Conservation (phyloP, 2,113 vertebrate species). For the Phodopus roborovskii region DNA sequence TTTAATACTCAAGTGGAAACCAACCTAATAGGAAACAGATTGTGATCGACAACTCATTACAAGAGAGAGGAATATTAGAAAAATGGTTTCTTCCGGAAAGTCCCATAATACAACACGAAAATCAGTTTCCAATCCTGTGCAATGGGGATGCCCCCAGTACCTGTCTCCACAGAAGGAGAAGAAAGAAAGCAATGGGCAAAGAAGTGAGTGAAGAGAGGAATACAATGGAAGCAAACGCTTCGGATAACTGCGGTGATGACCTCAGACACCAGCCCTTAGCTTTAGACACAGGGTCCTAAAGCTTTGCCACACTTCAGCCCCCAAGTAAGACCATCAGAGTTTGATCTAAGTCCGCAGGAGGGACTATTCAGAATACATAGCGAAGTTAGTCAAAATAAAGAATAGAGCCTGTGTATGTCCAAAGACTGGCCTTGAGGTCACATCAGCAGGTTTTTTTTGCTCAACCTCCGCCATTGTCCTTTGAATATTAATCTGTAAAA, state of each 20-base stretch:
- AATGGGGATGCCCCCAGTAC: not conserved
- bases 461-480: not conserved
- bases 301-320: not conserved
- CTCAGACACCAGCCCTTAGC: not conserved
- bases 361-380: not conserved
- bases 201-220: not conserved
- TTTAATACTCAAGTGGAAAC: slow-evolving; percentile 51
- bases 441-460: not conserved
- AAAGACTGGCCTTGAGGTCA: not conserved
- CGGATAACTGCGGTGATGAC: not conserved
- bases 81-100: not conserved
- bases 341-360: not conserved
- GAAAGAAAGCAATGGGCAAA: not conserved
- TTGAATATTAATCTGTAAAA: not conserved
- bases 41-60: slow-evolving; percentile 45
- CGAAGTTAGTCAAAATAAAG: not conserved
- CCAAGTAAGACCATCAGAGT: not conserved
- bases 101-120: not conserved
- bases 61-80: not conserved
- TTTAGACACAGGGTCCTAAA: not conserved
- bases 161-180: not conserved
- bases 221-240: not conserved
- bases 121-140: not conserved
- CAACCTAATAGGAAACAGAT: slow-evolving; percentile 39
- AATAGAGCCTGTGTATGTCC: not conserved